phyloP scores from a whole-genome alignment of 2,113 vertebrate species.

The Xenopus borealis region DNA sequence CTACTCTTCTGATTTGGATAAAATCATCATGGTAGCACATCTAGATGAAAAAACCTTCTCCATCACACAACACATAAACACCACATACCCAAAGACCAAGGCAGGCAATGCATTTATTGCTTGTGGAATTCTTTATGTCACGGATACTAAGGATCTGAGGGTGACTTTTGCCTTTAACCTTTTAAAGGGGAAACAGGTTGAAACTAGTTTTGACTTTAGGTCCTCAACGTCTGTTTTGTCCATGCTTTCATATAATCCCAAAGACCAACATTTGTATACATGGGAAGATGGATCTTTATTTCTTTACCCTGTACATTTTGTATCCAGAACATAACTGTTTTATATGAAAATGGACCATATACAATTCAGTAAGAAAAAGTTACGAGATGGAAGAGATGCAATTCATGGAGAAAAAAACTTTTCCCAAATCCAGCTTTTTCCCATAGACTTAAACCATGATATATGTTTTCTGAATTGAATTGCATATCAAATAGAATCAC shows the following conservation, averaged over 20 bases:
- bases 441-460: no score
- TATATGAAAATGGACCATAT: neutral
- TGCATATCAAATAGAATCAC: no score
- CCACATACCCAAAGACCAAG: conserved; percentile 87
- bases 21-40: conserved; percentile 82
- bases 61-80: conserved; percentile 72
- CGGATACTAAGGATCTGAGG: conserved; percentile 80
- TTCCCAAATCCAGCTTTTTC: no score
- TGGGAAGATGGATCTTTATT: conserved; percentile 85
- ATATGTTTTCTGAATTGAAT: no score
- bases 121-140: conserved; percentile 84
- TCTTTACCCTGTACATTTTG: conserved; percentile 77
- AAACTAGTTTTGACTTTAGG: conserved; percentile 80
- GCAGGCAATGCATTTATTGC: conserved; percentile 90
- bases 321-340: conserved; percentile 52
- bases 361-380: neutral
- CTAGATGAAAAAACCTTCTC: conserved; percentile 82
- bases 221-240: conserved; percentile 78
- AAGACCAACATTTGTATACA: conserved; percentile 77
- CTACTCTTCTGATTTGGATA: conserved; percentile 79
- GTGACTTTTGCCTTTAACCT: conserved; percentile 88
- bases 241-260: conserved; percentile 87
- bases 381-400: no score
- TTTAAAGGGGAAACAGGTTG: conserved; percentile 74
- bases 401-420: no score